Percentiles rank a stretch among this genome's conserved stretches.
Evolutionary conservation across 1,140 invertebrate species (phyloP).

Genomic region (Drosophila arawakana): DNA sequence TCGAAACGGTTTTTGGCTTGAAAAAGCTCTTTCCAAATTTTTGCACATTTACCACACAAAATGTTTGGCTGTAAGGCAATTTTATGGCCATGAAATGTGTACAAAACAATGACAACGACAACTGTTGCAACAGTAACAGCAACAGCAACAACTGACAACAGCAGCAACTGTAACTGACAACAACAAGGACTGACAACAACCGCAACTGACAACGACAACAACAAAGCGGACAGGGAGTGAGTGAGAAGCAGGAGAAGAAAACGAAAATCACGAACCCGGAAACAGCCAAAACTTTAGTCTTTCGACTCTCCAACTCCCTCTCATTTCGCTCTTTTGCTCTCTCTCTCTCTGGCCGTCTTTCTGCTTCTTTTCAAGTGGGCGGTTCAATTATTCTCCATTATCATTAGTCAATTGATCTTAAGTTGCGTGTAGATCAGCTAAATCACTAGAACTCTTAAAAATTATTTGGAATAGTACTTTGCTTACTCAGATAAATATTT

Average conservation of each 20-base stretch:
- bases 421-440: too few relatives aligned
- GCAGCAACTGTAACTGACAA: slow-evolving; percentile 41
- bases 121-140: slow-evolving; percentile 35
- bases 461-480: too few relatives aligned
- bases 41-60: slow-evolving; percentile 25
- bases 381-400: slow-evolving; percentile 27
- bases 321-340: background rate
- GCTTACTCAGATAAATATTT: too few relatives aligned
- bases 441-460: too few relatives aligned
- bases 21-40: slow-evolving; percentile 10
- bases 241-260: slow-evolving; percentile 43
- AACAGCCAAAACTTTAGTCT: slow-evolving; percentile 49
- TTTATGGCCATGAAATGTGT: slow-evolving; percentile 75
- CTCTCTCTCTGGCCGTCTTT: background rate
- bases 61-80: slow-evolving; percentile 19
- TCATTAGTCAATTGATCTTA: background rate
- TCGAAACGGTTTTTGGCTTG: slow-evolving; percentile 29
- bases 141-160: slow-evolving; percentile 41
- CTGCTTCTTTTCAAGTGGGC: slow-evolving; percentile 2
- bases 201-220: slow-evolving; percentile 14
- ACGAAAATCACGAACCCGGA: slow-evolving; percentile 79
- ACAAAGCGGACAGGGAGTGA: background rate
- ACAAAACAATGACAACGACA: slow-evolving; percentile 64
- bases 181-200: slow-evolving; percentile 35
- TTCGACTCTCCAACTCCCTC: slow-evolving; percentile 15